A percentile compares a stretch with the other conserved stretches of the same genome.
These are phyloP conservation scores for Fistularia tabacaria DNA, from an alignment of 2,797 vertebrate species.

Conservation along the genomic window DNA sequence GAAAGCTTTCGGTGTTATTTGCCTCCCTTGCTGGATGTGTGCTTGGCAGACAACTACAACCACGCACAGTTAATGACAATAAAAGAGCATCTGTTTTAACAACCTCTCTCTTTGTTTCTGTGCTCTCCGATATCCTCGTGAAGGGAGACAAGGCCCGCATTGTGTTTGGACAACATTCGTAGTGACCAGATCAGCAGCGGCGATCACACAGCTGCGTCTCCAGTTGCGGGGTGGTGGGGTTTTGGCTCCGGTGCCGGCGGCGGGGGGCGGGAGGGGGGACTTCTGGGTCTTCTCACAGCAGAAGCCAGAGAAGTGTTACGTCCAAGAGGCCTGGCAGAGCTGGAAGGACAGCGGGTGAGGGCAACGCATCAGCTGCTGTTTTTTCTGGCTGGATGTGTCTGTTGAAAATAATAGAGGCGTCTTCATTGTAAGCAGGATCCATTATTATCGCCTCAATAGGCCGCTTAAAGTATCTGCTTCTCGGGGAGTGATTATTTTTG, in stretches of 20 bases:
- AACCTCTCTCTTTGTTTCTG: too few relatives aligned
- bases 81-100: too few relatives aligned
- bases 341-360: slow-evolving; percentile 33
- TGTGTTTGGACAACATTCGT: neutral
- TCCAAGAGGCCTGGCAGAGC: slow-evolving; percentile 32
- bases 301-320: slow-evolving; percentile 9
- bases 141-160: too few relatives aligned
- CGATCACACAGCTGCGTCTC: slow-evolving; percentile 34
- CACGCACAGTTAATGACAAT: too few relatives aligned
- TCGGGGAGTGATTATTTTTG: too few relatives aligned
- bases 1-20: too few relatives aligned
- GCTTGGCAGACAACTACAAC: too few relatives aligned
- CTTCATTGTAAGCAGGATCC: slow-evolving; percentile 10
- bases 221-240: slow-evolving; percentile 17
- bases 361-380: slow-evolving; percentile 32
- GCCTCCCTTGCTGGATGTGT: too few relatives aligned
- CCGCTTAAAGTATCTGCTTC: too few relatives aligned
- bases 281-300: slow-evolving; percentile 12
- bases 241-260: slow-evolving; percentile 17
- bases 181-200: neutral
- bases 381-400: slow-evolving; percentile 20
- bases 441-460: neutral
- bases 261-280: neutral
- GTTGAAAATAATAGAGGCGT: too few relatives aligned
- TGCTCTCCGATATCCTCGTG: too few relatives aligned